A percentile compares a stretch with the other conserved stretches of the same genome.
phyloP scores from a whole-genome alignment of 1,140 invertebrate species.

The Pteromalus puparum region DNA sequence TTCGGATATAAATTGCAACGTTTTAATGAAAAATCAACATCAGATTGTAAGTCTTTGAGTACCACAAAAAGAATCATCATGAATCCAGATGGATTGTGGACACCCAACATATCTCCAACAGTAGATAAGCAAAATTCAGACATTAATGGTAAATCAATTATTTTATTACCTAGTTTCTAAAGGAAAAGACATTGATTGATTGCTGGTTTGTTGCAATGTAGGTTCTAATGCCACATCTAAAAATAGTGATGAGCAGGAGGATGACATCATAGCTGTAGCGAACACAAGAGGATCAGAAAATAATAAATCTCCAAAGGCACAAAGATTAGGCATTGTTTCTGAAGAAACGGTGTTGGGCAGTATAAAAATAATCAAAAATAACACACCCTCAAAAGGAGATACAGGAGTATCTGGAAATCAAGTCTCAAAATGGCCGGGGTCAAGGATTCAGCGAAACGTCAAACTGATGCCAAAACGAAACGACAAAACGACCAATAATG shows the following conservation, averaged over 20 bases:
- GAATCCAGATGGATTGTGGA: conserved; percentile 65
- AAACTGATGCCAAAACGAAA: conserved; percentile 69
- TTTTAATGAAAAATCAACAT: conserved; percentile 61
- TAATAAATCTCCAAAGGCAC: conserved; percentile 56
- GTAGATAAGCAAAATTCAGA: conserved; percentile 12
- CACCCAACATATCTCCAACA: conserved; percentile 37
- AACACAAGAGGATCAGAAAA: conserved; percentile 23
- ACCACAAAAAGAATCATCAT: conserved; percentile 67
- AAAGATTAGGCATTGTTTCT: conserved; percentile 66
- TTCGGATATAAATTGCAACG: conserved; percentile 75
- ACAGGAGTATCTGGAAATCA: conserved; percentile 36
- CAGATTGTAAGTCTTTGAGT: conserved; percentile 40
- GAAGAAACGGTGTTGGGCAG: conserved; percentile 66
- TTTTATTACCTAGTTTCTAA: background rate
- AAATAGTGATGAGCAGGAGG: conserved; percentile 38
- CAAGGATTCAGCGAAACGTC: conserved; percentile 70
- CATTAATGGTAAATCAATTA: conserved; percentile 52
- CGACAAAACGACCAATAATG: conserved; percentile 56
- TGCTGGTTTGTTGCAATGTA: background rate
- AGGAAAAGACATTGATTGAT: background rate
- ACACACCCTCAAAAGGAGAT: conserved; percentile 15
- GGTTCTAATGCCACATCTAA: conserved; percentile 10
- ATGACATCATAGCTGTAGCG: conserved; percentile 40
- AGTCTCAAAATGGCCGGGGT: conserved; percentile 63
- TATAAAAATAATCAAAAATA: conserved; percentile 62